A percentile compares a stretch with the other conserved stretches of the same genome.
These are phyloP conservation scores for Drosophila tanythrix DNA, from an alignment of 2,888 invertebrate species.

Conservation along the genomic window DNA sequence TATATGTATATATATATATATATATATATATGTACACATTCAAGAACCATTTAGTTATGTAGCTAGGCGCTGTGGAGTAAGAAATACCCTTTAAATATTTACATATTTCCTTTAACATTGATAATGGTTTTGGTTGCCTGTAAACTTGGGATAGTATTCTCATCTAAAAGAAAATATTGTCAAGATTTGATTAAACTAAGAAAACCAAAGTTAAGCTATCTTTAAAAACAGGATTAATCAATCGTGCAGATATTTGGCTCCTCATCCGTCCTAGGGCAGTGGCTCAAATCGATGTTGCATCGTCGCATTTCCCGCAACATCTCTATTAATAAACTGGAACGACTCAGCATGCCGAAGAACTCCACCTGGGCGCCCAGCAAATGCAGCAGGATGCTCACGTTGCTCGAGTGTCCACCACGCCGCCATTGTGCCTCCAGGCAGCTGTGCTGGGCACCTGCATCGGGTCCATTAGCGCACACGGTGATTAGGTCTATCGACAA, in stretches of 20 bases:
- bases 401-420: conserved; percentile 90
- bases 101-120: background rate
- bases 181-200: background rate
- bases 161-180: background rate
- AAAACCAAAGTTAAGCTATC: background rate
- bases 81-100: background rate
- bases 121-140: background rate
- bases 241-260: conserved; percentile 86
- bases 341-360: conserved; percentile 87
- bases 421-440: conserved; percentile 87
- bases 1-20: too few species aligned
- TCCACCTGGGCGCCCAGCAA: conserved; percentile 86
- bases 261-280: conserved; percentile 85
- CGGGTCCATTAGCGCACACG: conserved; percentile 86
- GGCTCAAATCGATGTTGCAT: conserved; percentile 85
- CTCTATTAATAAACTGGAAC: conserved; percentile 85
- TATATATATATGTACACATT: too few species aligned
- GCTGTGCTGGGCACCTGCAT: conserved; percentile 87
- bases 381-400: conserved; percentile 87
- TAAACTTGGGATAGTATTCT: background rate
- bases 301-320: conserved; percentile 86
- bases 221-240: background rate
- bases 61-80: background rate
- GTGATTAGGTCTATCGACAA: conserved; percentile 88
- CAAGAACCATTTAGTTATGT: background rate